Evolutionary conservation across 2,797 vertebrate species (phyloP), one percentile per base, ranked within the genome.

Genomic region (Emys orbicularis): DNA sequence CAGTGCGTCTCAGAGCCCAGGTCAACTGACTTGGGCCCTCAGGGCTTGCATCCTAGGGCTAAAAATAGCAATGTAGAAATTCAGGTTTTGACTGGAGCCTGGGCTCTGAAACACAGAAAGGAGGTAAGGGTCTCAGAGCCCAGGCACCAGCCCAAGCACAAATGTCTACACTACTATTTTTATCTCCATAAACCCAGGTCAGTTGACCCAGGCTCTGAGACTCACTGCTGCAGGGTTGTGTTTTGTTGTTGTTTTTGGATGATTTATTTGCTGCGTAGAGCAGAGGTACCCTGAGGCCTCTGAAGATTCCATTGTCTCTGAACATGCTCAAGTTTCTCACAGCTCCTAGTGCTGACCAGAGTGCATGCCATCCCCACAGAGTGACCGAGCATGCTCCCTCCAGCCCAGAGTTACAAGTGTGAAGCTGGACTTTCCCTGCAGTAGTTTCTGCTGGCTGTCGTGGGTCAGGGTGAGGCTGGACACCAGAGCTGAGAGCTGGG

Each of bases 321-420:
- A 56, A 6, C 21, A 12, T 15, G 23, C 18, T 41, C 5, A 23
- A 41, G 68, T 37, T 37, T 72, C 37, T 23, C 37, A 41, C 68
- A 19, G 16, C 34, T n/a, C 18, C 34, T 65, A 65, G 18, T 19
- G 61, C 16, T 65, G 16, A 56, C 3, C 19, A 84, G 57, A 6
- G 27, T 23, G 15, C 72, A 23, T 0, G 0, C 12, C 7, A 25
- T 79, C n/a, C 9, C 1, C n/a, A 72, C 68, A 72, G 5, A 41
- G n/a, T 72, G 0, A 77, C 23, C 74, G 65, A 82, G 49, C 25
- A 53, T 49, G 16, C 29, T 86, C 1, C 0, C 29, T 86, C 1
- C 0, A 21, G 47, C 41, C 41, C 31, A 23, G 49, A 84, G 6
- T 10, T 53, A 5, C 8, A 54, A 74, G 13, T 12, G 29, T 56